These are phyloP conservation scores for Scytalopus superciliaris DNA, from an alignment of 2,113 vertebrate genomes.

Conservation along the genomic window DNA sequence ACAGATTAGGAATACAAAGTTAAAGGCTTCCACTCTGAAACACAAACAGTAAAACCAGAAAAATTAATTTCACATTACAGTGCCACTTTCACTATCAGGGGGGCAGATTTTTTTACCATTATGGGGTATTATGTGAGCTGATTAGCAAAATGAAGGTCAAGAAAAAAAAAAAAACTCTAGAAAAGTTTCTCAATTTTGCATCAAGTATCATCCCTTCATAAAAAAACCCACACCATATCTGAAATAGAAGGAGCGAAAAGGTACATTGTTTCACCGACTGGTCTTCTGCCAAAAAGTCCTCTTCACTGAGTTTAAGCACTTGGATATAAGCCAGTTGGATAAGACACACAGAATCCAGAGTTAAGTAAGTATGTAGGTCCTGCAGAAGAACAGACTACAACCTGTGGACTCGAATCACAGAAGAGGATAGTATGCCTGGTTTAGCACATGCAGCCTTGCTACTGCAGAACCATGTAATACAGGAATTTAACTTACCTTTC, in stretches of 20 bases:
- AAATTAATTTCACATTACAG: not conserved
- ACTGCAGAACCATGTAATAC: not conserved
- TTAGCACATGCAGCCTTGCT: not conserved
- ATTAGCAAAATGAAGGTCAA: not conserved
- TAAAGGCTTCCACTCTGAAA: not conserved
- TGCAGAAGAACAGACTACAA: not conserved
- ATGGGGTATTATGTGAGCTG: not conserved
- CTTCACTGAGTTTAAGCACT: not conserved
- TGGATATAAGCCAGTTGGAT: not conserved
- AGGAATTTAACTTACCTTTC: not conserved
- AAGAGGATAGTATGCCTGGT: not conserved
- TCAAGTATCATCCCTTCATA: not conserved
- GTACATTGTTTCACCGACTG: not conserved
- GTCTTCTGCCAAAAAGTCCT: not conserved
- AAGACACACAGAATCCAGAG: not conserved
- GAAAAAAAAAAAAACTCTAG: not conserved
- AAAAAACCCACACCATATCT: not conserved
- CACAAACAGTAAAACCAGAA: not conserved
- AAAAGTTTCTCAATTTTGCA: not conserved
- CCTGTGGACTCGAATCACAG: not conserved
- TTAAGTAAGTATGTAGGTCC: not conserved
- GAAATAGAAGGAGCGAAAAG: not conserved
- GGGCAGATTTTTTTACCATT: not conserved
- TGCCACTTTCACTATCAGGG: not conserved
- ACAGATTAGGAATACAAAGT: not conserved